Base-by-base conservation (phyloP, 2,888 invertebrate species). In the Standfussiana lucernea region DNA sequence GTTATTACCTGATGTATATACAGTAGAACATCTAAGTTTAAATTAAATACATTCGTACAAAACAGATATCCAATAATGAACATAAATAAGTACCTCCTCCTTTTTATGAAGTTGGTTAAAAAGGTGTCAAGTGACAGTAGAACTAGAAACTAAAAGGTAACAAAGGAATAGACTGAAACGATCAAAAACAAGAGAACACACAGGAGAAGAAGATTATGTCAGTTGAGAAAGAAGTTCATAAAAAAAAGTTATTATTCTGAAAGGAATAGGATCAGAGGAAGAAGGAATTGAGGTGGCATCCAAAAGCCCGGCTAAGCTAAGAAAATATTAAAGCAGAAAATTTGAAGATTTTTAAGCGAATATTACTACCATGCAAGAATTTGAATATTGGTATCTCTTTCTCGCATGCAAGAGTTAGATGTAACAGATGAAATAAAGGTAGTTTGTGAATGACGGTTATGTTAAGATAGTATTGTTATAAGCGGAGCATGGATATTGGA, bases 261-360 rank as follows among this genome's bases (percentile, higher is more conserved):
- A 71, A 77, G 83, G 70, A 82, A 80, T 61, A 76, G 77, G 83
- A 80, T 72, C 80, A 24, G 68, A 45, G 84, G 77, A 77, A 77
- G 66, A 76, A 35, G 82, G 77, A 84, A 80, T 71, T 77, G 75
- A 73, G 65, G 61, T 75, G 88, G 89, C 88, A 80, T 77, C 88
- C 90, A 90, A 90, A 90, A 90, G 92, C 93, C 85, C 61, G 47
- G 91, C 89, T 13, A 90, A 91, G 91, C 91, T 35, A 67, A 85
- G 89, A 89, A 82, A 75, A 88, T 89, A 89, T 89, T 89, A 89
- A 86, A 91, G 90, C 91, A 59, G 73, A 83, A 83, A 84, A 85
- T 80, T 77, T 64, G 72, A 87, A 85, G 75, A 78, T 2, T 64
- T 15, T n/a, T 37, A 86, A 87, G 79, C 83, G 67, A 77, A 77